These are phyloP conservation scores for Drosophila burlai DNA, from an alignment of 1,140 invertebrate species.

Conservation along the genomic window DNA sequence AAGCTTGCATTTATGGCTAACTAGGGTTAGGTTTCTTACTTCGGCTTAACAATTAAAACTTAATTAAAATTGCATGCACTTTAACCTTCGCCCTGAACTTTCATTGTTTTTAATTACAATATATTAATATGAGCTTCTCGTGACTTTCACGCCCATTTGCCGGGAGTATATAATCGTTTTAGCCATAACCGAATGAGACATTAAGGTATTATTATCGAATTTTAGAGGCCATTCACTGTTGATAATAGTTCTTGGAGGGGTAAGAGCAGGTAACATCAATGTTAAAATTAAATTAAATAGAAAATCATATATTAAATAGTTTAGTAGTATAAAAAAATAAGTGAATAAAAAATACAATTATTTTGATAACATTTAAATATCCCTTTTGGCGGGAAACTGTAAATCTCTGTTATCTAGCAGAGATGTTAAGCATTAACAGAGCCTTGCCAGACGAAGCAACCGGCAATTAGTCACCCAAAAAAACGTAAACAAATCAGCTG, in stretches of 20 bases:
- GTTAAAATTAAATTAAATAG: not conserved
- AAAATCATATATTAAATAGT: not conserved
- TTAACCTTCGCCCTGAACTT: slow-evolving; percentile 59
- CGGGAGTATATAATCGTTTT: slow-evolving; percentile 38
- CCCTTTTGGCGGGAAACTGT: not conserved
- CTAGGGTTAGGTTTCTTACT: slow-evolving; percentile 8
- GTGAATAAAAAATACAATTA: not conserved
- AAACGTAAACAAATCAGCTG: slow-evolving; percentile 18
- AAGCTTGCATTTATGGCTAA: slow-evolving; percentile 19
- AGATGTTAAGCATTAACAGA: slow-evolving; percentile 5
- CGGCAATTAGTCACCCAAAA: not conserved
- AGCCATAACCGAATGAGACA: slow-evolving; percentile 31
- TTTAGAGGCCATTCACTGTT: not conserved
- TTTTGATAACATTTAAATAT: not conserved
- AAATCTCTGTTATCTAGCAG: slow-evolving; percentile 2
- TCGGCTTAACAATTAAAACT: slow-evolving; percentile 43
- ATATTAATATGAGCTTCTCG: slow-evolving; percentile 40
- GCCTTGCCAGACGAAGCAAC: not conserved
- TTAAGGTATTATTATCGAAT: slow-evolving; percentile 24
- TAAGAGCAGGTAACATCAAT: too few species aligned
- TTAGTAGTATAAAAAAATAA: not conserved
- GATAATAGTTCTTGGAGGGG: not conserved
- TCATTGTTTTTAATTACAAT: slow-evolving; percentile 49
- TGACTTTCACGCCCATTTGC: slow-evolving; percentile 23
- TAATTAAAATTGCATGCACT: slow-evolving; percentile 58